Conservation (phyloP, 2,797 vertebrate genomes). For the Yasuhikotakia modesta region DNA sequence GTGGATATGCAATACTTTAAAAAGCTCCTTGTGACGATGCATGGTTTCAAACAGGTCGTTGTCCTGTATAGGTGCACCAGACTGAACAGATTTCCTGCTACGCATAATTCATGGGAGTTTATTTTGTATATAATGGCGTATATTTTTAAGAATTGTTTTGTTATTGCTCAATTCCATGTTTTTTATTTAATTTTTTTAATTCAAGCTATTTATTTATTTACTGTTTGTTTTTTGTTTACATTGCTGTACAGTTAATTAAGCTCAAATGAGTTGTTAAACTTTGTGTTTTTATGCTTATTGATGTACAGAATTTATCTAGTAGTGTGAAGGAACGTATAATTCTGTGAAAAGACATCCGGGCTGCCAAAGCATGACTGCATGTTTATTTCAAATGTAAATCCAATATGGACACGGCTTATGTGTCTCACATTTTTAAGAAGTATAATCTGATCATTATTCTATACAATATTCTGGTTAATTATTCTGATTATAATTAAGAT, state of each 20-base stretch:
- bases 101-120: constrained; percentile 43
- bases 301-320: constrained; percentile 77
- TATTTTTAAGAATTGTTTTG: constrained; percentile 52
- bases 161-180: constrained; percentile 58
- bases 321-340: constrained; percentile 74
- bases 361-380: constrained; percentile 82
- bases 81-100: constrained; percentile 46
- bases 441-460: constrained; percentile 71
- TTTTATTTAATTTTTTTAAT: constrained; percentile 62
- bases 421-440: constrained; percentile 73
- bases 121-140: constrained; percentile 59
- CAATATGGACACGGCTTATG: constrained; percentile 69
- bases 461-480: constrained; percentile 76
- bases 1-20: too few species aligned
- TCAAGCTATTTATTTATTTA: constrained; percentile 66
- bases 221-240: constrained; percentile 52
- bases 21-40: constrained; percentile 54
- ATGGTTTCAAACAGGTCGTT: constrained; percentile 66
- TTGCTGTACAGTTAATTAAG: constrained; percentile 51
- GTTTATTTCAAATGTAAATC: constrained; percentile 73
- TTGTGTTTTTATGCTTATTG: constrained; percentile 63
- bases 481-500: constrained; percentile 74
- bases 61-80: constrained; percentile 64
- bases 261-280: constrained; percentile 37
- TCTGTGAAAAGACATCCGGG: constrained; percentile 73